Percentiles rank a stretch among this genome's conserved stretches.
phyloP scores from a whole-genome alignment of 2,113 vertebrate genomes.

The Manacus vitellinus region DNA sequence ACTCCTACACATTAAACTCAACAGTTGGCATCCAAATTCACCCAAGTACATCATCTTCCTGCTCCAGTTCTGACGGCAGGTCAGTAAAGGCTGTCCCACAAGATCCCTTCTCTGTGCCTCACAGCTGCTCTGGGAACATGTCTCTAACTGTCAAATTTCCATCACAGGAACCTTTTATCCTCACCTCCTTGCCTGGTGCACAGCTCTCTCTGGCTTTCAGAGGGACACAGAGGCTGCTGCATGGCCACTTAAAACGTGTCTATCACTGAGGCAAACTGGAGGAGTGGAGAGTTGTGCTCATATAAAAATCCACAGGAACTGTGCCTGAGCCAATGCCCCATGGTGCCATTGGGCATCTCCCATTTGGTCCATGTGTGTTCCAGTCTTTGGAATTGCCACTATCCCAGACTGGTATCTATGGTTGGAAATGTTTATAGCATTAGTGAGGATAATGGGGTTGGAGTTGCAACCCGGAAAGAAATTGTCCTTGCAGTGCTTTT shows the following conservation, averaged over 20 bases:
- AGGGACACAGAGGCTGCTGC: not conserved
- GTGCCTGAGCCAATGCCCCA: not conserved
- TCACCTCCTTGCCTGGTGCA: not conserved
- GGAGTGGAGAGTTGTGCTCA: fast-evolving
- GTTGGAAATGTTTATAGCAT: fast-evolving
- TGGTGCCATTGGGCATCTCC: not conserved
- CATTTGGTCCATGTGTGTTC: fast-evolving
- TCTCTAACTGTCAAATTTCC: not conserved
- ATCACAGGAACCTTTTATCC: not conserved
- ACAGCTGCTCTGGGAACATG: not conserved
- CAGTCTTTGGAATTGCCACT: not conserved
- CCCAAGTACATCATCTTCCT: not conserved
- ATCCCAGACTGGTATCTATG: fast-evolving
- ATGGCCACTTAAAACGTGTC: fast-evolving
- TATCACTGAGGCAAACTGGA: not conserved
- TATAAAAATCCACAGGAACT: not conserved
- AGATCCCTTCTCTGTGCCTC: not conserved
- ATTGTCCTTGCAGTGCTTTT: not conserved
- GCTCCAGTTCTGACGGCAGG: not conserved
- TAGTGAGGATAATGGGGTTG: not conserved
- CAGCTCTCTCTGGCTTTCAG: not conserved
- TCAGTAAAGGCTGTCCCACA: not conserved
- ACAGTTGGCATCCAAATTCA: not conserved
- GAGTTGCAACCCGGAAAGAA: not conserved
- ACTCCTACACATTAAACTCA: not conserved